A percentile compares a stretch with the other conserved stretches of the same genome.
Evolutionary conservation across 2,888 invertebrate genomes (phyloP).

Genomic region (Entomobrya proxima): DNA sequence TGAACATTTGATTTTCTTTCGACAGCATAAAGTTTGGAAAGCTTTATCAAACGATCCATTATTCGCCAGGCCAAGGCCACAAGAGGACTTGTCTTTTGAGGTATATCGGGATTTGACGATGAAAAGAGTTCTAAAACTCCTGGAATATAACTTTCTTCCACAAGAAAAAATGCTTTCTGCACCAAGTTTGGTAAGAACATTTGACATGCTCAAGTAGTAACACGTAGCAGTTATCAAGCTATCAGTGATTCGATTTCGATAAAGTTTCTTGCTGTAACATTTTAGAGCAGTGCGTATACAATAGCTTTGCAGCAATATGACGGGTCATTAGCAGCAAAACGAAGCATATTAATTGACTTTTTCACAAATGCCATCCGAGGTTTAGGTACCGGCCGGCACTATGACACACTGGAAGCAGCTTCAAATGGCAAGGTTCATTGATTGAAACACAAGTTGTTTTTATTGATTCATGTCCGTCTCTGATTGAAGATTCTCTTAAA

Average conservation of each 20-base stretch:
- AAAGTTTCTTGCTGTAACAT: too few relatives aligned
- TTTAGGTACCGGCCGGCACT: constrained; percentile 77
- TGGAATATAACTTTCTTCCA: constrained; percentile 82
- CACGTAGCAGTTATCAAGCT: background rate
- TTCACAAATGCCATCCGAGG: constrained; percentile 77
- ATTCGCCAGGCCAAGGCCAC: constrained; percentile 73
- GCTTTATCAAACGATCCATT: constrained; percentile 77
- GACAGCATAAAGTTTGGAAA: constrained; percentile 79
- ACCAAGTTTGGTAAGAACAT: constrained; percentile 63
- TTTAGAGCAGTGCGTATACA: background rate
- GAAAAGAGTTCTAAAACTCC: constrained; percentile 82
- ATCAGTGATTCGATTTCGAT: background rate
- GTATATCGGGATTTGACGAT: constrained; percentile 81
- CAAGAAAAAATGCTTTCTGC: constrained; percentile 67
- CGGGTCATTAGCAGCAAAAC: constrained; percentile 60
- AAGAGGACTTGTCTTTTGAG: constrained; percentile 78
- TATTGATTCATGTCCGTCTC: background rate
- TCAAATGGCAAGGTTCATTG: constrained; percentile 75
- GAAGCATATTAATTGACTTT: constrained; percentile 76
- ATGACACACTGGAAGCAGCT: constrained; percentile 77
- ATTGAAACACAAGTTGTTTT: constrained; percentile 74
- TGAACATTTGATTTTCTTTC: constrained; percentile 74
- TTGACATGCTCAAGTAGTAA: background rate
- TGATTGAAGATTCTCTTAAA: background rate
- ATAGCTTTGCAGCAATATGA: constrained; percentile 66